phyloP scores from a whole-genome alignment of 2,113 vertebrate species.

The Oreochromis tanganicae region DNA sequence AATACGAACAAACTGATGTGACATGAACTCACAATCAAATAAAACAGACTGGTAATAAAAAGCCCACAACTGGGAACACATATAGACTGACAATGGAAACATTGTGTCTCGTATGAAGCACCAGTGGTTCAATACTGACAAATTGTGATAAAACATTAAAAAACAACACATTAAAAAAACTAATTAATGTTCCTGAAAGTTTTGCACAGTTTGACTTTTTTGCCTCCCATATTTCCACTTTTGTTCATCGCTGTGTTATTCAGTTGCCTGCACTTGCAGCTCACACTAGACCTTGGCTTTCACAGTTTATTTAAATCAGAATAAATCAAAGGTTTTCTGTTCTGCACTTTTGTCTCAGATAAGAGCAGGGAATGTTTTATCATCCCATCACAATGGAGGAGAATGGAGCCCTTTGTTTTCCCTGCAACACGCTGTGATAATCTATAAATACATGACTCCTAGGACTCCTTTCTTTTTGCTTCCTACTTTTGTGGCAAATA shows the following conservation, averaged over 20 bases:
- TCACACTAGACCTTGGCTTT: background rate
- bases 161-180: background rate
- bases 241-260: background rate
- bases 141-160: background rate
- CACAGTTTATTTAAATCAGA: constrained; percentile 26
- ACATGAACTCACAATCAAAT: background rate
- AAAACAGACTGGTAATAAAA: background rate
- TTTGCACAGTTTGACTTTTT: background rate
- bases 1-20: background rate
- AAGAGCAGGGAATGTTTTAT: constrained; percentile 18
- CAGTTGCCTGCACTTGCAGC: background rate
- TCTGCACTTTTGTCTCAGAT: constrained; percentile 16
- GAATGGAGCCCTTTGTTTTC: constrained; percentile 25
- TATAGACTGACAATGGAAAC: background rate
- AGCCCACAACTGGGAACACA: background rate
- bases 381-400: background rate
- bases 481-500: background rate
- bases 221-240: background rate
- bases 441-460: constrained; percentile 47
- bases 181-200: background rate
- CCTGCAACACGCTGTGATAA: constrained; percentile 20
- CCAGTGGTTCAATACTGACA: background rate
- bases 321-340: constrained; percentile 1
- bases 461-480: background rate
- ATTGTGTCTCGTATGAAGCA: background rate